A percentile compares a stretch with the other conserved stretches of the same genome.
Evolutionary conservation across 2,888 invertebrate species (phyloP).

Genomic region (Sarcophaga rosellei): DNA sequence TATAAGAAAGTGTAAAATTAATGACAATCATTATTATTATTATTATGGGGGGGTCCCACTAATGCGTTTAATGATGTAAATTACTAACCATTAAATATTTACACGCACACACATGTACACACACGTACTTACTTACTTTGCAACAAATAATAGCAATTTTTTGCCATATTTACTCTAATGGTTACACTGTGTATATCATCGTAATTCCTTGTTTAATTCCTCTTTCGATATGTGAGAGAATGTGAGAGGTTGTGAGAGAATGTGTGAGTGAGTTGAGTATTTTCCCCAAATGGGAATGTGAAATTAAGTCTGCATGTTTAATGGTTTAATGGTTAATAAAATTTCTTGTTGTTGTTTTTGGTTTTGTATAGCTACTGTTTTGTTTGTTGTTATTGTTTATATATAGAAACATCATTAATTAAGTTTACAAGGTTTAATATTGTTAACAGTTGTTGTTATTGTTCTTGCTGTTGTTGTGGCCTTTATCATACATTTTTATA

Average conservation of each 20-base stretch:
- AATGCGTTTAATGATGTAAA: neutral
- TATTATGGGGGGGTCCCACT: neutral
- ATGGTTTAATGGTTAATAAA: constrained; percentile 37
- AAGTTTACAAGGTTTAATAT: neutral
- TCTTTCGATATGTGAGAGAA: too few relatives aligned
- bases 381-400: neutral
- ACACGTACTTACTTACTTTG: neutral
- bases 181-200: neutral
- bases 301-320: neutral
- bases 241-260: too few relatives aligned
- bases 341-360: neutral
- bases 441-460: too few relatives aligned
- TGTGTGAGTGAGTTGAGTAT: neutral
- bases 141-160: neutral
- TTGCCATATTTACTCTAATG: too few relatives aligned
- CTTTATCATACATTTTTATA: too few relatives aligned
- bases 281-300: constrained; percentile 1
- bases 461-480: too few relatives aligned
- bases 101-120: neutral
- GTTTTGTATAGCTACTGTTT: too few relatives aligned
- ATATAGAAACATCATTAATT: constrained; percentile 46
- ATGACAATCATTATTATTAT: neutral
- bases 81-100: neutral
- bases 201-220: neutral
- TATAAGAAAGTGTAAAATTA: neutral